Evolutionary conservation across 2,888 invertebrate species (phyloP), one percentile per base, ranked within the genome.

Genomic region (Blastobasis adustella): DNA sequence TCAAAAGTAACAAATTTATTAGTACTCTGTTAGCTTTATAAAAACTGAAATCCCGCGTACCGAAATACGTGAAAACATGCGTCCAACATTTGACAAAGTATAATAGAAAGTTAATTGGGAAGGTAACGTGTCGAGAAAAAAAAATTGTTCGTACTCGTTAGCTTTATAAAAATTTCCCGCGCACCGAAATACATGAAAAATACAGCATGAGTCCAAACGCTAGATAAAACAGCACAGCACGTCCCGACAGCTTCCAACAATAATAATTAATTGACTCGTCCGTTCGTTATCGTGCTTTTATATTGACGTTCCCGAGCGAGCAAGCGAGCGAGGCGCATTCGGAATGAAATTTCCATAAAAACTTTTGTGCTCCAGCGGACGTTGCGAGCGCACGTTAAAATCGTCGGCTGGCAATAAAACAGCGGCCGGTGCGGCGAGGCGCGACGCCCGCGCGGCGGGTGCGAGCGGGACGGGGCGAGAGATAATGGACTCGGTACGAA

Each of bases 331-430:
- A 79, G 81, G 80, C 85, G 85, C 84, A 85, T 83, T 88, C 76
- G 86, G 80, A 88, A 87, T 86, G 87, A 88, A 88, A 88, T 88
- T 88, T 88, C 87, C 88, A 88, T 88, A 88, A 88, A 88, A 88
- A 88, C 87, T 87, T 87, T 88, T 88, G 88, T 87, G 85, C 86
- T 85, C 83, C 76, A 78, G 80, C 83, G 86, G 86, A 87, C 88
- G 87, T 88, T 85, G 88, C 82, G 87, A 87, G 87, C 86, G 86
- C 87, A 87, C 87, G 87, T 88, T 88, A 88, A 88, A 88, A 88
- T 85, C 85, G 86, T 87, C 86, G 86, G 85, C 85, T 77, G 85
- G 89, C 81, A 88, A 89, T 82, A 88, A 87, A 87, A 89, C 87
- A 80, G 89, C 89, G 79, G 89, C 82, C 79, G 84, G 87, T 81